Evolutionary conservation across 2,888 invertebrate genomes (phyloP).

Genomic region (Eurois occulta): DNA sequence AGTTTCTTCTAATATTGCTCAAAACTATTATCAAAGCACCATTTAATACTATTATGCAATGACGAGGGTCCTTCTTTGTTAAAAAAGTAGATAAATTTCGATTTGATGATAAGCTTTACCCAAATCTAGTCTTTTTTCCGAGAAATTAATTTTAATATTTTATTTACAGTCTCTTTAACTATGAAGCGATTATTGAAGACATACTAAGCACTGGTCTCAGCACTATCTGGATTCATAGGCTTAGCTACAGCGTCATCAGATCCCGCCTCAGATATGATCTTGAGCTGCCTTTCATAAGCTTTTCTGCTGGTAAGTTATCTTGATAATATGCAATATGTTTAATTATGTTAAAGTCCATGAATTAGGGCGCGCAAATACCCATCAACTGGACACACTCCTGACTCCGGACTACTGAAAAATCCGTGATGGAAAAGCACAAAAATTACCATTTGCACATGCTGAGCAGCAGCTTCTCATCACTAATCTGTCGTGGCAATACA

Average conservation of each 20-base stretch:
- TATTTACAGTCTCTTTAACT: slow-evolving; percentile 72
- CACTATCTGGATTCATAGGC: slow-evolving; percentile 75
- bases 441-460: no score
- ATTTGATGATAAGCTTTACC: not conserved
- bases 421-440: no score
- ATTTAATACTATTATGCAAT: not conserved
- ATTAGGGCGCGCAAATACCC: not conserved
- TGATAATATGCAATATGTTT: not conserved
- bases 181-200: slow-evolving; percentile 60
- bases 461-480: no score
- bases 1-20: not conserved
- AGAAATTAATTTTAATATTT: not conserved
- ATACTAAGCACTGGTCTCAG: slow-evolving; percentile 76
- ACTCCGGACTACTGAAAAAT: not conserved
- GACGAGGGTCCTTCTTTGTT: no score
- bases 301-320: slow-evolving; percentile 72
- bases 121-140: not conserved
- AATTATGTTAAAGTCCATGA: not conserved
- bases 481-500: not conserved
- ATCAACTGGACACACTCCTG: not conserved
- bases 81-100: not conserved
- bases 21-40: no score
- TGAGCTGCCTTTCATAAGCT: slow-evolving; percentile 73
- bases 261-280: slow-evolving; percentile 75
- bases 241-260: slow-evolving; percentile 70